Evolutionary conservation across 2,888 invertebrate genomes (phyloP), one percentile per base, ranked within the genome.

Genomic region (Cataglyphis cursor): DNA sequence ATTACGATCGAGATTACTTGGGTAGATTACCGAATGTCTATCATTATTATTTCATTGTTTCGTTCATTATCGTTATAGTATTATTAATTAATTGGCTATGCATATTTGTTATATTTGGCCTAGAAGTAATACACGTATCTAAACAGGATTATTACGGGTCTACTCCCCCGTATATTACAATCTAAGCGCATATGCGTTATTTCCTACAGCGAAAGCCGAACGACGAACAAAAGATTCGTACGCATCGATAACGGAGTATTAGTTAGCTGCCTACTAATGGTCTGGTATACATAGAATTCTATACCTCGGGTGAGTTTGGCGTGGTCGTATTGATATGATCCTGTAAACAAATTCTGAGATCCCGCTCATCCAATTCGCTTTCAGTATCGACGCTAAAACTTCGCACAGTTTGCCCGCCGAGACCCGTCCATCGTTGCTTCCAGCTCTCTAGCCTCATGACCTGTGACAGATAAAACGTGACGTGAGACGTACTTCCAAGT

Each of bases 401-500:
- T 78, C 93, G 92, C 65, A 92, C 88, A n/a, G 91, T 90, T 84
- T 92, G 90, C 12, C 92, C 92, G 82, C 92, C 92, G n/a, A 93
- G 92, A 72, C 93, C 94, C 62, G 93, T 94, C 93, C 94, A 93
- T 31, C 94, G 94, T 85, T 95, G 93, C 87, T 95, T 96, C 96
- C 96, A 96, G 85, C 96, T 96, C 93, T 97, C 97, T 95, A 97
- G 95, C 95, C 97, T 97, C 96, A 97, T 96, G 96, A 97, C 96
- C 97, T 97, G 95, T 5, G 87, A 85, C 87, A 90, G 15, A 90
- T 54, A 81, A 51, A 9, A 51, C 8, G 21, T 21, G 38, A 44
- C 24, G 48, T 72, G 72, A 80, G 62, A 61, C n/a, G n/a, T 24
- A 38, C 48, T 72, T 80, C 28, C 21, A 61, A 72, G 35, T 41